Evolutionary conservation across 2,113 vertebrate species (phyloP).

Genomic region (Calidris pygmaea): DNA sequence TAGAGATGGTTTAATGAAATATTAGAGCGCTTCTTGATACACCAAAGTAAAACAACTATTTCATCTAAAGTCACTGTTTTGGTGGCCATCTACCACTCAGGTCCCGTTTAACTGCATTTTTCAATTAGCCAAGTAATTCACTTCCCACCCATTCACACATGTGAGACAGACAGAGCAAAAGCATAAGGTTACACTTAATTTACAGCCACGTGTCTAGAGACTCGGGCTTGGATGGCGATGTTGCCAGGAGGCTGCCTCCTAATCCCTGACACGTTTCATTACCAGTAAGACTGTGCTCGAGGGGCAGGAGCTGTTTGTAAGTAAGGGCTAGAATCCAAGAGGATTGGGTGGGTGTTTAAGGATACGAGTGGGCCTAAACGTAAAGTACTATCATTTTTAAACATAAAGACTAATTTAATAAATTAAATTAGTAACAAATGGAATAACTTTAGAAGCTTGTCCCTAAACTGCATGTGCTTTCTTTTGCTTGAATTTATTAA

Average conservation of each 20-base stretch:
- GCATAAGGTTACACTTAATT: not conserved
- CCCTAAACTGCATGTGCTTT: not conserved
- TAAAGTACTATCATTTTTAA: not conserved
- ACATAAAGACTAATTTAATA: not conserved
- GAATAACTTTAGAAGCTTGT: not conserved
- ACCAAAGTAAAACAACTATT: not conserved
- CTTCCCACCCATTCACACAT: not conserved
- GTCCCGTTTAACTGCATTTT: not conserved
- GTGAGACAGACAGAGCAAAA: not conserved
- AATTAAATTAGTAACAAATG: not conserved
- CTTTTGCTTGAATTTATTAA: not conserved
- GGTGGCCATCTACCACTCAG: not conserved
- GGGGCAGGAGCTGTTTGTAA: not conserved
- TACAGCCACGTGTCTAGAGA: not conserved
- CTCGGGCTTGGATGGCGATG: not conserved
- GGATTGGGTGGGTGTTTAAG: not conserved
- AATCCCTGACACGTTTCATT: not conserved
- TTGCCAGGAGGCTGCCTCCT: not conserved
- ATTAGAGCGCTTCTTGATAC: rapidly evolving
- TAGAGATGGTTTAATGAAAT: not conserved
- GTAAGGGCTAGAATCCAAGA: not conserved
- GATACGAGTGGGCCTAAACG: not conserved
- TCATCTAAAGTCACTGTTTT: not conserved
- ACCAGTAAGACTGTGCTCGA: not conserved
- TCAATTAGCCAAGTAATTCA: not conserved